A percentile compares a stretch with the other conserved stretches of the same genome.
Evolutionary conservation across 2,113 vertebrate species (phyloP).

Genomic region (Dipodomys ordii): DNA sequence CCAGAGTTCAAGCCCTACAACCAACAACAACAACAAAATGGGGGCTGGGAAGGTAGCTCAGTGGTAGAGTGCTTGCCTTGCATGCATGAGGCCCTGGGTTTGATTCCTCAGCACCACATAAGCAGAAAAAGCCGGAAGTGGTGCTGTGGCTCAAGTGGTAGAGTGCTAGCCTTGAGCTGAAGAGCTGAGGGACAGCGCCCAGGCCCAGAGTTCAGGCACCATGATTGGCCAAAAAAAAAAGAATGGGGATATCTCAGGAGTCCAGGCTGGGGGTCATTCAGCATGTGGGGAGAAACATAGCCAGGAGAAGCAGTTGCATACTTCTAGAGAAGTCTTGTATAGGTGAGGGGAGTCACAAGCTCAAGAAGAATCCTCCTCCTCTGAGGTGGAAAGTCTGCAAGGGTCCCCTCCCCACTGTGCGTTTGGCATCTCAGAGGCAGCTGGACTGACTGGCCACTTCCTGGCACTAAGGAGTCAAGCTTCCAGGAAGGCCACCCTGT

Average conservation of each 20-base stretch:
- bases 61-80: too few species aligned
- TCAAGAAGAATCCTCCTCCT: fast-evolving
- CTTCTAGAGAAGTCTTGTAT: neutral
- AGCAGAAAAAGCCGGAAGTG: too few species aligned
- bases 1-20: too few species aligned
- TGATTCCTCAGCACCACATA: too few species aligned
- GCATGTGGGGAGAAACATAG: neutral
- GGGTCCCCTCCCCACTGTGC: neutral
- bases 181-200: too few species aligned
- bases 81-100: too few species aligned
- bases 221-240: too few species aligned
- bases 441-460: neutral
- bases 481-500: neutral
- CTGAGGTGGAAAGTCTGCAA: neutral
- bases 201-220: too few species aligned
- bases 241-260: neutral
- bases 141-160: too few species aligned
- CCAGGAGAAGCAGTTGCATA: neutral
- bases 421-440: neutral
- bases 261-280: neutral
- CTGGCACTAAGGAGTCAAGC: neutral
- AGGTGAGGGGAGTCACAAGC: neutral
- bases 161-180: too few species aligned
- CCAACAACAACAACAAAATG: too few species aligned
- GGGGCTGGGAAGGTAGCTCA: too few species aligned